phyloP scores from a whole-genome alignment of 2,113 vertebrate genomes.

The Gasterosteus aculeatus region DNA sequence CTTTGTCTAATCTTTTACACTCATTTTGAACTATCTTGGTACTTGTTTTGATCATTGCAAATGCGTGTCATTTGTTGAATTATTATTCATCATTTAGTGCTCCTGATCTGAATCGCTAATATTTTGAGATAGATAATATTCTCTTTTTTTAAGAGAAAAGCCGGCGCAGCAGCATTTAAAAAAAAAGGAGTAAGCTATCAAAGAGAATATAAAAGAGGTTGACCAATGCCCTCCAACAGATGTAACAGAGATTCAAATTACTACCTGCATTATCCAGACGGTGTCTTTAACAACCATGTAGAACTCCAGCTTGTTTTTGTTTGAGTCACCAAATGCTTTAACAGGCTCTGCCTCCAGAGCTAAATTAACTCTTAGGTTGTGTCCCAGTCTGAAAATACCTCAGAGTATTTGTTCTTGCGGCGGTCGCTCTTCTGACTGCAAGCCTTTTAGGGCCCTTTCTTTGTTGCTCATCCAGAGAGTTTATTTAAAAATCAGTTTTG shows the following conservation, averaged over 20 bases:
- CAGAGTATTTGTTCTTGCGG: conserved; percentile 27
- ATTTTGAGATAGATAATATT: too few relatives aligned
- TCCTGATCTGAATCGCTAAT: neutral
- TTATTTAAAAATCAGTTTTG: conserved; percentile 49
- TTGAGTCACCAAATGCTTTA: conserved; percentile 48
- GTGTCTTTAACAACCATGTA: conserved; percentile 50
- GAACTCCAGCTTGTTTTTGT: conserved; percentile 30
- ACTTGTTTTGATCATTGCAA: neutral
- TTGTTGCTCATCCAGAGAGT: conserved; percentile 51
- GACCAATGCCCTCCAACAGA: conserved; percentile 22
- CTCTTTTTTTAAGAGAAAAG: neutral
- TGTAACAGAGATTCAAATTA: conserved; percentile 43
- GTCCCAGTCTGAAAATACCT: conserved; percentile 41
- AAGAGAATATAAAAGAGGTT: conserved; percentile 18
- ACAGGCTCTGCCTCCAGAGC: conserved; percentile 38
- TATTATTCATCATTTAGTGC: neutral
- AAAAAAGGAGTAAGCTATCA: neutral
- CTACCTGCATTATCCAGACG: conserved; percentile 52
- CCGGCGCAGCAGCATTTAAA: neutral
- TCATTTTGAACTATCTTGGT: neutral
- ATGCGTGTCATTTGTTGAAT: neutral
- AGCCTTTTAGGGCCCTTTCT: conserved; percentile 44
- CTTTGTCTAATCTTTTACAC: conserved; percentile 29
- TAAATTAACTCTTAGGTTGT: conserved; percentile 41
- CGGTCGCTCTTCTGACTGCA: conserved; percentile 25